A percentile compares a stretch with the other conserved stretches of the same genome.
These are phyloP conservation scores for Typhlomys cinereus DNA, from an alignment of 2,113 vertebrate species.

Conservation along the genomic window DNA sequence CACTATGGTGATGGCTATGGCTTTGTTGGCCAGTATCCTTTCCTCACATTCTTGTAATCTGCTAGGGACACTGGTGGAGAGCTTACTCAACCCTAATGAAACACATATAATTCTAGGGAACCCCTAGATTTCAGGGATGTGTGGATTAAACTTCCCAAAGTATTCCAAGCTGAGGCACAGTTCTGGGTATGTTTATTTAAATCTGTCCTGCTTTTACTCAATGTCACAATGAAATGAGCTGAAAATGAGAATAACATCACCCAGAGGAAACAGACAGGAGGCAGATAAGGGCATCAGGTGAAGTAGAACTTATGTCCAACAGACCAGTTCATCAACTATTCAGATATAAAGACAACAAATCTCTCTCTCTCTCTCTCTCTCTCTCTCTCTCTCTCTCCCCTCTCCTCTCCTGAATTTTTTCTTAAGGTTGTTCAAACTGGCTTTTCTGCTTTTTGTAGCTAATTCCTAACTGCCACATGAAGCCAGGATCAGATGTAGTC, in stretches of 20 bases:
- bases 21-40: background rate
- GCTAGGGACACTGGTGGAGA: background rate
- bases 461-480: background rate
- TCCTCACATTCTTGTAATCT: background rate
- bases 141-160: background rate
- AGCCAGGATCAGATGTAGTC: background rate
- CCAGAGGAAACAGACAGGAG: background rate
- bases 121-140: background rate
- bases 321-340: background rate
- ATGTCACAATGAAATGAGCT: background rate
- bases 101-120: background rate
- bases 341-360: background rate
- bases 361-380: background rate
- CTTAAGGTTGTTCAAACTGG: background rate
- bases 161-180: background rate
- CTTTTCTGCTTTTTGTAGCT: constrained; percentile 41
- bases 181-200: background rate
- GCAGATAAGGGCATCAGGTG: background rate
- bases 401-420: background rate
- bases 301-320: background rate
- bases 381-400: rapidly evolving
- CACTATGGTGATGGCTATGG: background rate
- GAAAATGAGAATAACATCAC: background rate
- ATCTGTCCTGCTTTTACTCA: background rate
- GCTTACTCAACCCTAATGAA: background rate